These are phyloP conservation scores for Pogonus chalceus DNA, from an alignment of 1,140 invertebrate species.

Conservation along the genomic window DNA sequence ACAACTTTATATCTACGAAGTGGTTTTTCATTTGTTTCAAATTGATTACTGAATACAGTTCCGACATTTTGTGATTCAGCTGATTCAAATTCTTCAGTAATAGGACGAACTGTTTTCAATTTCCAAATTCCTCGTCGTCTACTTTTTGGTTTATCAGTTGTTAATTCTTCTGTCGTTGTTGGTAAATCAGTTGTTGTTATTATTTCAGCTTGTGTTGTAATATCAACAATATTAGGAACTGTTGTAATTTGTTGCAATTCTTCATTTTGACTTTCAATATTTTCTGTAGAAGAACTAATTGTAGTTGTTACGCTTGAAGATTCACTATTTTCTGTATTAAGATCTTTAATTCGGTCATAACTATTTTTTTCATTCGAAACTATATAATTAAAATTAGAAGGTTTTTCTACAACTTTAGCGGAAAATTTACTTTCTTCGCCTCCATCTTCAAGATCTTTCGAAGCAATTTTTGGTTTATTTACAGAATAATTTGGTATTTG, in stretches of 20 bases:
- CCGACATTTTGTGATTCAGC: constrained; percentile 53
- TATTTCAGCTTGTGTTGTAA: constrained; percentile 12
- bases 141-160: constrained; percentile 27
- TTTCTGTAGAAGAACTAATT: neutral
- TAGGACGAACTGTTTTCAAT: constrained; percentile 45
- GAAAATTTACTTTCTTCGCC: constrained; percentile 3
- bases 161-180: constrained; percentile 3
- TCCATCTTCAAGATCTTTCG: neutral
- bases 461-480: constrained; percentile 17
- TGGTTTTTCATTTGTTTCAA: constrained; percentile 11
- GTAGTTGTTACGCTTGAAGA: constrained; percentile 8
- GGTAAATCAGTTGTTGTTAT: constrained; percentile 7
- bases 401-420: constrained; percentile 9
- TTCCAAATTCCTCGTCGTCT: constrained; percentile 54
- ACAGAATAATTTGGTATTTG: constrained; percentile 27
- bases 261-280: neutral
- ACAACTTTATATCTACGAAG: neutral
- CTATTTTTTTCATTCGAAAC: neutral
- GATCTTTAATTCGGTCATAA: neutral
- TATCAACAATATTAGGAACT: neutral
- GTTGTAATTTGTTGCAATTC: neutral
- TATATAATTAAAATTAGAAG: constrained; percentile 13
- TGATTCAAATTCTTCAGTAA: constrained; percentile 49
- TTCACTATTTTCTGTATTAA: constrained; percentile 12
- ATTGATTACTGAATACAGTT: constrained; percentile 12